Conservation (phyloP, 2,113 vertebrate genomes). For the Microtus richardsoni region DNA sequence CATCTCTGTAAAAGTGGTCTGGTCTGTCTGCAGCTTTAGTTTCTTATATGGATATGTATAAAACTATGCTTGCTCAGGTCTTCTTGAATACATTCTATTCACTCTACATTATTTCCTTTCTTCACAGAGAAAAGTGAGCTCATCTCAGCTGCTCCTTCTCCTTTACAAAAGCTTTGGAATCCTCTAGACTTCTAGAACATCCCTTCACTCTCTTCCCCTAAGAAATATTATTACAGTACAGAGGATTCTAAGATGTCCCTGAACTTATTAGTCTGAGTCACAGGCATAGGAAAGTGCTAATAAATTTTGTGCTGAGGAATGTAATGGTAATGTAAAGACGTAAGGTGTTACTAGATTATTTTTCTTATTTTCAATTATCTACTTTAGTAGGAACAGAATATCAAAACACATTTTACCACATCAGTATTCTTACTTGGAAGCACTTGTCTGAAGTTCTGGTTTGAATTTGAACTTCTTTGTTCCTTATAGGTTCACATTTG, state of each 20-base stretch:
- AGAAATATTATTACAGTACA: background rate
- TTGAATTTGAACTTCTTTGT: too few species aligned
- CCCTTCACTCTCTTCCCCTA: background rate
- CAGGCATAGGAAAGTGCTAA: background rate
- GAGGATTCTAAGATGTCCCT: background rate
- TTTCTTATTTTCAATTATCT: background rate
- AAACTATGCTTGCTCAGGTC: background rate
- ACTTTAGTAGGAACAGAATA: background rate
- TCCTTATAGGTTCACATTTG: background rate
- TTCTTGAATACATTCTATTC: background rate
- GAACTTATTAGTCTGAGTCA: background rate
- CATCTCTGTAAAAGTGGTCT: background rate
- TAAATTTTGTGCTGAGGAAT: background rate
- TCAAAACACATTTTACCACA: background rate
- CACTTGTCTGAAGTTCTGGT: background rate
- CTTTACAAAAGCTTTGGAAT: slow-evolving; percentile 2
- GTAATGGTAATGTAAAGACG: background rate
- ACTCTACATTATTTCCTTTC: background rate
- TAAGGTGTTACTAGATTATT: background rate
- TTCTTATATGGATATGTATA: background rate
- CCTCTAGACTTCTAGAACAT: background rate
- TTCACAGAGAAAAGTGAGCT: background rate
- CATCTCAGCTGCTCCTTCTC: background rate
- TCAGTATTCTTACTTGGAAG: background rate
- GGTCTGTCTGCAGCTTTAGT: background rate